phyloP scores from a whole-genome alignment of 2,113 vertebrate species.

The Tringa solitaria region DNA sequence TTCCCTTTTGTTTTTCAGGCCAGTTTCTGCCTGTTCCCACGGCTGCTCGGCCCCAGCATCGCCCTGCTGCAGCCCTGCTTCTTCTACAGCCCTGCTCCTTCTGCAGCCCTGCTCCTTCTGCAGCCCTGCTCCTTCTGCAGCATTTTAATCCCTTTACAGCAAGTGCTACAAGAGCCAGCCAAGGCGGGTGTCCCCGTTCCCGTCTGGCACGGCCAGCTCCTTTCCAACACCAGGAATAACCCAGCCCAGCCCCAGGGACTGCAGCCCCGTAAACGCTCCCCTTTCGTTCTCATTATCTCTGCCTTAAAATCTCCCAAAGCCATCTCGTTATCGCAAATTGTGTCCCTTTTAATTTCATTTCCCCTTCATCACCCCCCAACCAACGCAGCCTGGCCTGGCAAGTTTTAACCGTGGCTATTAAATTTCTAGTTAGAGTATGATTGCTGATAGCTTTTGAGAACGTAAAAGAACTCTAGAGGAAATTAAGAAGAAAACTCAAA shows the following conservation, averaged over 20 bases:
- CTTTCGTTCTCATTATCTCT: neutral
- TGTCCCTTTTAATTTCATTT: neutral
- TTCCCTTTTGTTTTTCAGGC: neutral
- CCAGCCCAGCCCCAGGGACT: neutral
- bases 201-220: neutral
- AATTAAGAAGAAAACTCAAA: neutral
- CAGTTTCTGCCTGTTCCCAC: neutral
- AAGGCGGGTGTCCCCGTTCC: fast-evolving
- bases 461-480: neutral
- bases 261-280: fast-evolving
- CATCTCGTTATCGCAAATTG: neutral
- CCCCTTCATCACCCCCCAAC: neutral
- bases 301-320: neutral
- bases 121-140: neutral
- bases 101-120: neutral
- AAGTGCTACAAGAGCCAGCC: neutral
- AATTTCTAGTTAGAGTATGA: neutral
- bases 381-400: neutral
- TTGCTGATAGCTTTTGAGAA: neutral
- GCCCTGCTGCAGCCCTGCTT: neutral
- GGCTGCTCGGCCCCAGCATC: neutral
- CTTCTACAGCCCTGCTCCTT: neutral
- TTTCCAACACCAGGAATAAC: neutral
- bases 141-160: fast-evolving
- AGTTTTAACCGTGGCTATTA: neutral